Evolutionary conservation across 2,888 invertebrate genomes (phyloP).

Genomic region (Nudaria mundana): DNA sequence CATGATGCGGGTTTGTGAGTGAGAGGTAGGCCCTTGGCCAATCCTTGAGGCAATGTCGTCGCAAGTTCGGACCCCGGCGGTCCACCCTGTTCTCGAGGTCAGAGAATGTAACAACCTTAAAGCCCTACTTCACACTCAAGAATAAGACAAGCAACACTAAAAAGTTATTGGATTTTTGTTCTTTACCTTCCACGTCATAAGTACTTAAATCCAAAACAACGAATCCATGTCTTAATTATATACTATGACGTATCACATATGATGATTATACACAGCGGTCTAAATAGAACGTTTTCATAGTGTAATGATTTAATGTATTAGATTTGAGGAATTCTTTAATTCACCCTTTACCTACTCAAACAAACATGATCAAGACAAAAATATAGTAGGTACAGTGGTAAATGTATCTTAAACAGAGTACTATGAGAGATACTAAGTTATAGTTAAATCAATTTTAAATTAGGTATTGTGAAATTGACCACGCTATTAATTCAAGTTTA

Average conservation of each 20-base stretch:
- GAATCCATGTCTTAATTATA: too few relatives aligned
- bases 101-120: conserved; percentile 66
- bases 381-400: too few relatives aligned
- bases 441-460: too few relatives aligned
- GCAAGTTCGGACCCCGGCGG: conserved; percentile 53
- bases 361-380: too few relatives aligned
- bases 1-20: conserved; percentile 53
- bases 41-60: conserved; percentile 65
- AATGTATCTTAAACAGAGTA: too few relatives aligned
- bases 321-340: too few relatives aligned
- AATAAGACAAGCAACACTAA: conserved; percentile 5
- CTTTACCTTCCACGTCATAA: background rate
- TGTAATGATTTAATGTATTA: too few relatives aligned
- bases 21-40: conserved; percentile 75
- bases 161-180: background rate
- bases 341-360: too few relatives aligned
- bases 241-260: too few relatives aligned
- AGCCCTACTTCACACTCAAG: conserved; percentile 29
- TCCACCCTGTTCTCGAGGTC: conserved; percentile 47
- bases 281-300: too few relatives aligned
- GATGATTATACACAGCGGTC: too few relatives aligned
- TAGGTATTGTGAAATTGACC: conserved; percentile 22
- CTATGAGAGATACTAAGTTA: too few relatives aligned
- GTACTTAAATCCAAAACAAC: background rate
- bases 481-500: conserved; percentile 29